Base-by-base conservation (phyloP, 2,113 vertebrate genomes). In the Coryphaenoides rupestris region DNA sequence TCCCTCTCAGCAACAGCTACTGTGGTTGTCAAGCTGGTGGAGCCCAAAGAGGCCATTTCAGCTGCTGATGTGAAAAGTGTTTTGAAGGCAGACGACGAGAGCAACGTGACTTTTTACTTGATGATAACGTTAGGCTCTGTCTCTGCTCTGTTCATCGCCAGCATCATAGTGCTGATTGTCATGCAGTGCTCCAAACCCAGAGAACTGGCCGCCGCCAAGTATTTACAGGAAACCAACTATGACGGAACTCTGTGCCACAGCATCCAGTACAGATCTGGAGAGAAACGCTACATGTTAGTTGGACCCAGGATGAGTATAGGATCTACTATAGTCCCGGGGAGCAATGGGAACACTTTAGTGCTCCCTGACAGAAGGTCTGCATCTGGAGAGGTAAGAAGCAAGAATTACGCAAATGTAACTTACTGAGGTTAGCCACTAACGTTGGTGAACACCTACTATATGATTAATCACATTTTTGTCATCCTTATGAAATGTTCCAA, bases 221-320 rank as follows among this genome's bases (percentile, higher is more conserved):
- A 64, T 33, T 58, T 58, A 33, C 55, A 53, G 5, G 59, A 69
- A 13, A n/a, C 67, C 3, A 62, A 63, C 15, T 69, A 69, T 50
- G 47, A 50, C 2, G 47, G 47, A 16, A 50, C 47, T 50, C 47
- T 50, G 47, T 50, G 47, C 17, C 47, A 50, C 47, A 50, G 47
- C 47, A 50, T 50, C 47, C 47, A 50, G 47, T 50, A 50, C 47
- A 75, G 68, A 67, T 73, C 71, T 55, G 71, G 71, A 60, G 71
- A 73, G 49, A 74, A 65, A 60, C 66, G 72, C 6, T 74, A 68
- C 61, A 74, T 68, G 70, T 55, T 72, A 40, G 66, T 74, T 63
- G 66, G 66, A 33, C 66, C 72, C 56, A 68, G 62, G 55, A 69
- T 60, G 72, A 69, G 66, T 65, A 59, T 73, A 15, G 60, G 70